phyloP scores from a whole-genome alignment of 1,140 invertebrate species.

The Drosophila tropicalis region DNA sequence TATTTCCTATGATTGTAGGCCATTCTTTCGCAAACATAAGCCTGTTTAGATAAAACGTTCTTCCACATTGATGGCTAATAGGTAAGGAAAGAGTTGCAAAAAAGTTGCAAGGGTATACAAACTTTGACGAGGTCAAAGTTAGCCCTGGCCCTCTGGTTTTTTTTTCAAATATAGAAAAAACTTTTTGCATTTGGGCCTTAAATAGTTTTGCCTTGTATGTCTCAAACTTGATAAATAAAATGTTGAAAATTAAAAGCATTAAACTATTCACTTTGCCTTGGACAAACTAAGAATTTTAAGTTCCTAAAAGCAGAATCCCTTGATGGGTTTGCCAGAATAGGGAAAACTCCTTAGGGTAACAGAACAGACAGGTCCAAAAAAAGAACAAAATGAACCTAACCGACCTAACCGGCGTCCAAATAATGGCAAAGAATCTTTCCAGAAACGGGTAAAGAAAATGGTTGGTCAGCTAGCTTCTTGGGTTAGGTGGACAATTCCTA shows the following conservation, averaged over 20 bases:
- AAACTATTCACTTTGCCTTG: constrained; percentile 57
- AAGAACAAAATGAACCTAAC: constrained; percentile 55
- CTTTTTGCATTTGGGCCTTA: constrained; percentile 50
- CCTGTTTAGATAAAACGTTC: too few species aligned
- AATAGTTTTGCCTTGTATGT: constrained; percentile 32
- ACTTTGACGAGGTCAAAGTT: too few species aligned
- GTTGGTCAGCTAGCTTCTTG: too few species aligned
- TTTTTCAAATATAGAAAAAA: constrained; percentile 49
- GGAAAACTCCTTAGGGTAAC: constrained; percentile 50
- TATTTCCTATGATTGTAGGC: too few species aligned
- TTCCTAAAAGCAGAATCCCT: constrained; percentile 41
- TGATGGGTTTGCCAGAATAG: constrained; percentile 43
- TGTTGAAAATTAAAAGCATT: constrained; percentile 69
- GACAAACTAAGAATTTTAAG: constrained; percentile 14
- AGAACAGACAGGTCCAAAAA: constrained; percentile 26
- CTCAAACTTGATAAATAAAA: constrained; percentile 53
- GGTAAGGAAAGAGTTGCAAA: too few species aligned
- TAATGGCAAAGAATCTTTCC: constrained; percentile 61
- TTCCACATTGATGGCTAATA: too few species aligned
- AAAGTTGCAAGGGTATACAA: too few species aligned
- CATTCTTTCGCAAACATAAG: too few species aligned
- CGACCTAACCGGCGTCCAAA: constrained; percentile 73
- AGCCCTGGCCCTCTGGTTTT: too few species aligned
- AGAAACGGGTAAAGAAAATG: neutral
- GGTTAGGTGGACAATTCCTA: neutral